Evolutionary conservation across 2,888 invertebrate species (phyloP).

Genomic region (Cryptus armator): DNA sequence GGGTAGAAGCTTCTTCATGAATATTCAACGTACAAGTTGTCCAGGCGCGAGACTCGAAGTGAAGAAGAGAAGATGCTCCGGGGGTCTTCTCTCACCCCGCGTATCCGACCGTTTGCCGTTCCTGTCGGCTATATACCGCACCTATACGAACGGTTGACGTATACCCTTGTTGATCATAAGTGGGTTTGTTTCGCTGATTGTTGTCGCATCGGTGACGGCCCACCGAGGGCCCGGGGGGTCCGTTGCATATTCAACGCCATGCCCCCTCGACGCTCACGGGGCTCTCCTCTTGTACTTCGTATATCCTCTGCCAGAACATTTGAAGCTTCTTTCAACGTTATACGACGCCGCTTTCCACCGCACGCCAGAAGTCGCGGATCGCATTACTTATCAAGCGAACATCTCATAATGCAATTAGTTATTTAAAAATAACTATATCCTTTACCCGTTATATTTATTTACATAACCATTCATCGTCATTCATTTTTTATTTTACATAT

Average conservation of each 20-base stretch:
- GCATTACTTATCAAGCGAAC: background rate
- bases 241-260: conserved; percentile 80
- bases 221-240: conserved; percentile 75
- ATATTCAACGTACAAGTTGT: conserved; percentile 82
- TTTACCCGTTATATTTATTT: too few relatives aligned
- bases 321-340: conserved; percentile 13
- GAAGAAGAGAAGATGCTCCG: conserved; percentile 54
- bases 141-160: conserved; percentile 75
- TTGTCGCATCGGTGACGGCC: conserved; percentile 78
- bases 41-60: conserved; percentile 64
- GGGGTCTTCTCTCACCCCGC: conserved; percentile 69
- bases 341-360: conserved; percentile 1
- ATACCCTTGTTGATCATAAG: conserved; percentile 83
- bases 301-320: conserved; percentile 25
- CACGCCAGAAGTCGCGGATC: background rate
- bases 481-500: too few relatives aligned
- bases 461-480: too few relatives aligned
- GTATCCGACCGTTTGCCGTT: conserved; percentile 25
- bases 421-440: too few relatives aligned
- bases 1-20: conserved; percentile 75
- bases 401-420: background rate
- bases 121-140: conserved; percentile 37
- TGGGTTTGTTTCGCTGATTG: conserved; percentile 84
- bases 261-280: conserved; percentile 18
- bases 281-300: conserved; percentile 7